Percentiles rank a stretch among this genome's conserved stretches.
Evolutionary conservation across 2,888 invertebrate genomes (phyloP).

Genomic region (Sminthurides aquaticus): DNA sequence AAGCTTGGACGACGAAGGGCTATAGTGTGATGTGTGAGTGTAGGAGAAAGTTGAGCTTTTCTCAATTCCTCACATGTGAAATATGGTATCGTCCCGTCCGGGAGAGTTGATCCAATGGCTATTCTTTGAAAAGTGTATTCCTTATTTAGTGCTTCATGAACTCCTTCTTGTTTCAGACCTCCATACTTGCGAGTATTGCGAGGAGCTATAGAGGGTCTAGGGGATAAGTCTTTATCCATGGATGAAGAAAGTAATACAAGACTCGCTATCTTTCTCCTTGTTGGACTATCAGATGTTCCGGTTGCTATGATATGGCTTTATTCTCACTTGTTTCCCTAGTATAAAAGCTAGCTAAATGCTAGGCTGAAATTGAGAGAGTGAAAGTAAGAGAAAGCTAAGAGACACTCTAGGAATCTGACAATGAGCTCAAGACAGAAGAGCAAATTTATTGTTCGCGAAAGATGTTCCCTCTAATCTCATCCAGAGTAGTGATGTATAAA

Average conservation of each 20-base stretch:
- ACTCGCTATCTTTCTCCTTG: not conserved
- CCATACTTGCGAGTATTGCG: not conserved
- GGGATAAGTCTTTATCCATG: not conserved
- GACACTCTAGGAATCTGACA: conserved; percentile 17
- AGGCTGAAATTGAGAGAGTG: not conserved
- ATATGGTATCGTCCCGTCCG: not conserved
- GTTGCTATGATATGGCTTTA: too few species aligned
- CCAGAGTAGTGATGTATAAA: conserved; percentile 30
- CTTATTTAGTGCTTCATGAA: not conserved
- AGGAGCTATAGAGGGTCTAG: too few species aligned
- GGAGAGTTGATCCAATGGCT: not conserved
- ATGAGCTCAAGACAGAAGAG: conserved; percentile 30
- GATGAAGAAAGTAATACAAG: too few species aligned
- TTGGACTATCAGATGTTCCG: too few species aligned
- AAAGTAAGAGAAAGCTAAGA: not conserved
- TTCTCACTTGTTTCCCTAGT: too few species aligned
- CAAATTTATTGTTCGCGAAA: conserved; percentile 35
- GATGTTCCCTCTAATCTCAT: conserved; percentile 30
- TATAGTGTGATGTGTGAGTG: too few species aligned
- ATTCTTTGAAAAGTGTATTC: not conserved
- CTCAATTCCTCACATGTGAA: not conserved
- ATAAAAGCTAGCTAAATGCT: not conserved
- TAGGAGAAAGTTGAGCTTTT: not conserved
- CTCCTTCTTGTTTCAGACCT: not conserved
- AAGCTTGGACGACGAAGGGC: too few species aligned